Base-by-base conservation (phyloP, 2,888 invertebrate species). In the Augiades crinisus region DNA sequence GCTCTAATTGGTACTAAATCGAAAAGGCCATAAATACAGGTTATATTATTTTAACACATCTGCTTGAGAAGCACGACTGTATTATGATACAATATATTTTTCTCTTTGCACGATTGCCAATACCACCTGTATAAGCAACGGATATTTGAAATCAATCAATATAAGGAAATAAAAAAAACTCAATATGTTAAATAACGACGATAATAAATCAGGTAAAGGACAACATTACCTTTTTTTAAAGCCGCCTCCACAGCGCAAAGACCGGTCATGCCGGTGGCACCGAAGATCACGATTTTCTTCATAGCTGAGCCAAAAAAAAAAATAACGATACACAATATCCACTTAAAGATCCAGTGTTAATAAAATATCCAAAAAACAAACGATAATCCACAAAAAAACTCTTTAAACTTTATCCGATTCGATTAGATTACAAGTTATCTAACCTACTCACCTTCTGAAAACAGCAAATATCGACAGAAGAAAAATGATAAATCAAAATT, bases 241-340 rank as follows among this genome's bases (percentile, higher is more conserved):
- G 96, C 96, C 52, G 94, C 92, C 69, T 95, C 93, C 1, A 95
- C 87, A 5, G 93, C 94, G 76, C 95, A 95, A 52, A 94, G 85
- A 24, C 96, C 96, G 58, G 96, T 95, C 91, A 92, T 94, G 47
- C 95, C 96, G 62, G 96, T 95, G 8, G 94, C 93, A 54, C 96
- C 96, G 71, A 97, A 95, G 68, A 97, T 92, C 46, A 95, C 94
- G 62, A 97, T 90, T 78, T 93, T 94, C 77, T 93, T 93, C 95
- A 95, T 95, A 58, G 68, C 73, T 70, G 64, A 59, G 66, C 59
- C 10, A 43, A 43, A 43, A 13, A 16, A 41, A 33, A 31, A 13
- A 31, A 2, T 7, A 13, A 19, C 19, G 19, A 5, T 5, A 5
- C 3, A 19, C 19, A 19, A 5, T 19, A 2, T n/a, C n/a, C n/a